phyloP scores from a whole-genome alignment of 2,888 invertebrate genomes.

The Liopterus haemorrhoidalis region DNA sequence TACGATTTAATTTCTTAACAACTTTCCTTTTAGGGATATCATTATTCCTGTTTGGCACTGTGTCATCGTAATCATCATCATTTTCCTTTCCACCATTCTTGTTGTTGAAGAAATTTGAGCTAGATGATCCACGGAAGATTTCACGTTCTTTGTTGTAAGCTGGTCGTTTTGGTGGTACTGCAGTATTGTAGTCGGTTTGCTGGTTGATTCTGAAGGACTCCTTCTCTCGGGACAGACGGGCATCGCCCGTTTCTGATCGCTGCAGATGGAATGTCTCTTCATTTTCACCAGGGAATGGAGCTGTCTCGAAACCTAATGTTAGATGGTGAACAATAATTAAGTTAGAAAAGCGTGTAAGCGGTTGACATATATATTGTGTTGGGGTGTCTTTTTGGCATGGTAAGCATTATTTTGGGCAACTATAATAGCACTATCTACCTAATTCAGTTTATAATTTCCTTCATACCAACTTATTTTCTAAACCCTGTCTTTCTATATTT shows the following conservation, averaged over 20 bases:
- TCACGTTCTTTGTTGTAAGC: slow-evolving; percentile 46
- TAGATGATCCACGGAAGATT: slow-evolving; percentile 63
- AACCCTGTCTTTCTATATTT: no score
- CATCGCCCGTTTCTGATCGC: slow-evolving; percentile 62
- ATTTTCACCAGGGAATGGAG: slow-evolving; percentile 57
- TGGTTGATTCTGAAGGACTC: slow-evolving; percentile 44
- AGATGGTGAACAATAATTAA: no score
- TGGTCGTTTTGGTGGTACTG: slow-evolving; percentile 18
- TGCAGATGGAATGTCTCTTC: slow-evolving; percentile 68
- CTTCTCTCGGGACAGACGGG: slow-evolving; percentile 43
- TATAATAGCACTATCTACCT: no score
- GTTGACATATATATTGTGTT: no score
- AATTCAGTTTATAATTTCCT: no score
- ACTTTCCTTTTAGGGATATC: slow-evolving; percentile 45
- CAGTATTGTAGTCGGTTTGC: slow-evolving; percentile 38
- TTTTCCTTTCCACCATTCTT: slow-evolving; percentile 55
- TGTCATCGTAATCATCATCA: slow-evolving; percentile 50
- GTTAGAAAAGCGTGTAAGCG: no score
- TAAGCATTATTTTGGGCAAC: no score
- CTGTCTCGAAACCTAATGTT: slow-evolving; percentile 59
- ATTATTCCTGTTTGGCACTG: slow-evolving; percentile 44
- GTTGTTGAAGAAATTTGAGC: slow-evolving; percentile 69
- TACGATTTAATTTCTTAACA: slow-evolving; percentile 42
- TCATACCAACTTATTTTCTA: no score
- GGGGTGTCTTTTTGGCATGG: no score